A percentile compares a stretch with the other conserved stretches of the same genome.
These are phyloP conservation scores for Rallus limicola DNA, from an alignment of 2,113 vertebrate genomes.

Conservation along the genomic window DNA sequence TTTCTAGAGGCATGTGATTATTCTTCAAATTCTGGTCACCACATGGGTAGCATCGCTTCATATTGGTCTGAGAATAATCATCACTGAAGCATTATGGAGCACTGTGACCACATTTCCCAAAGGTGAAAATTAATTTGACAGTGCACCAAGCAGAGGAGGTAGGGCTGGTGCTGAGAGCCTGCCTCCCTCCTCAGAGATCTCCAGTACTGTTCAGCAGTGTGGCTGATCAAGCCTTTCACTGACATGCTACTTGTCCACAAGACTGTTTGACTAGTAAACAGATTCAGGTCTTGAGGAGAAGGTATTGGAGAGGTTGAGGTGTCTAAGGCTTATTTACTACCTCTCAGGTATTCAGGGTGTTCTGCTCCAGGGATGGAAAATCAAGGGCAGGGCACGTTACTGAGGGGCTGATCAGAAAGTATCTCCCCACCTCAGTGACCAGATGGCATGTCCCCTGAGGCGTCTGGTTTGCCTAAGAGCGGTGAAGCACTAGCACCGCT, in stretches of 20 bases:
- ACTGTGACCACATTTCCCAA: neutral
- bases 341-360: neutral
- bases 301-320: neutral
- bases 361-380: neutral
- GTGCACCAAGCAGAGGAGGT: neutral
- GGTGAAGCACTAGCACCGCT: neutral
- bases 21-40: neutral
- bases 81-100: neutral
- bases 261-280: neutral
- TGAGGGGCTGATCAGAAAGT: neutral
- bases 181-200: neutral
- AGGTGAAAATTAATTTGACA: neutral
- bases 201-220: neutral
- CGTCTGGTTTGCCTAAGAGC: neutral
- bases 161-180: neutral
- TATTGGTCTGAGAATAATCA: neutral
- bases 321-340: neutral
- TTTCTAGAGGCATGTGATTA: neutral
- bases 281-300: neutral
- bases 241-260: neutral
- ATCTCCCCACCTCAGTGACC: neutral
- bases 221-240: neutral
- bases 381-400: neutral
- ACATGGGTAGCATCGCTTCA: accelerated
- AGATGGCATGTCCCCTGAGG: neutral